Conservation (phyloP, 2,888 invertebrate species). For the Clivina fossor region DNA sequence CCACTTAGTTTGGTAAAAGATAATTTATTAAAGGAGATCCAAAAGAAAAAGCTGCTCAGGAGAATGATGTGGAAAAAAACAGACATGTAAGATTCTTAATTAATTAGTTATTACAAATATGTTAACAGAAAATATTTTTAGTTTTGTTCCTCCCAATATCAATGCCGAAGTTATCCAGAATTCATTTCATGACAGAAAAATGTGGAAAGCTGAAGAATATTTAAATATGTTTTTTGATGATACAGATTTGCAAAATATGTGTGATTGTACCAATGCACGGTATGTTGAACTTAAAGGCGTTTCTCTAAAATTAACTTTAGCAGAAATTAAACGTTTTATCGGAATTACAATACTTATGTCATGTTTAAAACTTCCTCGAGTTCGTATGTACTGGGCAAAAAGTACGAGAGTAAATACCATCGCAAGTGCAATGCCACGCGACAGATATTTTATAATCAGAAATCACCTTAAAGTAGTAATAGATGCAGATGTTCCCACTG, state of each 20-base stretch:
- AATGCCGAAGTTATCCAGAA: background rate
- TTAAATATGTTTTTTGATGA: slow-evolving; percentile 19
- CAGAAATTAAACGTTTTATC: slow-evolving; percentile 32
- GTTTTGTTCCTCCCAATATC: too few relatives aligned
- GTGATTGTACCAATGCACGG: slow-evolving; percentile 13
- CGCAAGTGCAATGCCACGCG: slow-evolving; percentile 27
- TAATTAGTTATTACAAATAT: too few relatives aligned
- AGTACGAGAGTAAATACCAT: slow-evolving; percentile 29
- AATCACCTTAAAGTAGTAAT: slow-evolving; percentile 35
- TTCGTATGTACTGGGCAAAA: slow-evolving; percentile 37
- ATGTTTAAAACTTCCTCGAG: slow-evolving; percentile 33
- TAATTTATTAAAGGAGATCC: background rate
- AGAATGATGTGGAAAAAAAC: too few relatives aligned
- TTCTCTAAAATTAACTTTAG: slow-evolving; percentile 8
- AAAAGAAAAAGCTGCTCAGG: too few relatives aligned
- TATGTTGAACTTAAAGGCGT: slow-evolving; percentile 4
- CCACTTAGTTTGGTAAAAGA: background rate
- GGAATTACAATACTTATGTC: slow-evolving; percentile 36
- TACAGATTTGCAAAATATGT: slow-evolving; percentile 15
- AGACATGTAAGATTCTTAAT: too few relatives aligned
- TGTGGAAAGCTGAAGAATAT: slow-evolving; percentile 14
- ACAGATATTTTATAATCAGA: slow-evolving; percentile 31
- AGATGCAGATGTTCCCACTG: slow-evolving; percentile 22
- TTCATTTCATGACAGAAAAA: background rate
- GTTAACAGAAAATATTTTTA: too few relatives aligned